Conservation (phyloP, 2,113 vertebrate species). For the Gymnocephalus cernua region DNA sequence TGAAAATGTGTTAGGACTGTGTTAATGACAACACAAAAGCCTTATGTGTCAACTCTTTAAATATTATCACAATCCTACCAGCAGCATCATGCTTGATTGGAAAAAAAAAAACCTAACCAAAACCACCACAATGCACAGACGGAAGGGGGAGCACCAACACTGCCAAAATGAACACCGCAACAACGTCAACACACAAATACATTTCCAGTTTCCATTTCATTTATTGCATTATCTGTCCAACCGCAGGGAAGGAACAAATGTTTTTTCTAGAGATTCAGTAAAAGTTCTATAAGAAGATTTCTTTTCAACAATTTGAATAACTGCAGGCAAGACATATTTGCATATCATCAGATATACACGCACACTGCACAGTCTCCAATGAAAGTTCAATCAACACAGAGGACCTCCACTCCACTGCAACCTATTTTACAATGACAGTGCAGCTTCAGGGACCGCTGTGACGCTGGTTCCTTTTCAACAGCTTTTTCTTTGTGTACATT, state of each 20-base stretch:
- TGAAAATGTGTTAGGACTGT: no score
- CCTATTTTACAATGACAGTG: background rate
- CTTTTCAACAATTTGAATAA: background rate
- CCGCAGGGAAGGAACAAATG: background rate
- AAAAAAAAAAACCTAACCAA: background rate
- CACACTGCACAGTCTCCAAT: background rate
- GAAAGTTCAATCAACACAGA: background rate
- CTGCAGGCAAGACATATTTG: background rate
- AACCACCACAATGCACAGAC: background rate
- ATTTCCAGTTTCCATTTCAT: background rate
- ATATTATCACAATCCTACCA: background rate
- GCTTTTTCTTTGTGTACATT: no score
- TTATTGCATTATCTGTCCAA: no score
- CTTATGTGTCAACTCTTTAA: background rate
- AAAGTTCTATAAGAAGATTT: background rate
- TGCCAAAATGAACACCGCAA: background rate
- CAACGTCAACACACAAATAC: background rate
- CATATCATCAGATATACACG: background rate
- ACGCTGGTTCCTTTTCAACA: background rate
- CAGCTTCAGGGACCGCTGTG: background rate
- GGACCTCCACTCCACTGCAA: background rate
- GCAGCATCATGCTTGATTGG: background rate
- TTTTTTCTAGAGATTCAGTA: background rate
- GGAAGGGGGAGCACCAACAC: background rate
- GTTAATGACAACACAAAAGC: background rate